Conservation (phyloP, 2,888 invertebrate genomes). For the Allolobophora icterica region DNA sequence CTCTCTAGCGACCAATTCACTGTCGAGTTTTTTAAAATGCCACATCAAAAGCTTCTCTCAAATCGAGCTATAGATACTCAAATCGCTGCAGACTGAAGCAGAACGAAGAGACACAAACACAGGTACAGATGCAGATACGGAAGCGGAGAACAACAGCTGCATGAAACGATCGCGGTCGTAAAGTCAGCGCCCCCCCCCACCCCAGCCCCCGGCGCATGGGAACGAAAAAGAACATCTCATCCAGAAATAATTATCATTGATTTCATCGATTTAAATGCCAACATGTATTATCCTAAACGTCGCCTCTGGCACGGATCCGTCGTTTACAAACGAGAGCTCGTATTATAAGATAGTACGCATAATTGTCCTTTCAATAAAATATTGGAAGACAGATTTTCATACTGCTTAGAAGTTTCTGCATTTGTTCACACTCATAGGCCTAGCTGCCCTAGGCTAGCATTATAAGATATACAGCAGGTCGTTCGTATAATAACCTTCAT, state of each 20-base stretch:
- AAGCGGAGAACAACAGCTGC: not conserved
- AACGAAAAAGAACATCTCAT: not conserved
- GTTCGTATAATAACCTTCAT: too few relatives aligned
- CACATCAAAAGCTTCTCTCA: not conserved
- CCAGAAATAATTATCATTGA: not conserved
- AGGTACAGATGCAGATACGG: not conserved
- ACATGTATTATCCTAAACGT: not conserved
- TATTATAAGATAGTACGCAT: not conserved
- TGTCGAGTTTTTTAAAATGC: not conserved
- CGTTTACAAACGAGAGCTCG: not conserved
- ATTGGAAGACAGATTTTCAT: not conserved
- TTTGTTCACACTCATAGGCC: not conserved
- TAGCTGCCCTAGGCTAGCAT: too few relatives aligned
- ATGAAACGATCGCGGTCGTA: not conserved
- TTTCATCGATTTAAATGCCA: not conserved
- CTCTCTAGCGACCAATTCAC: not conserved
- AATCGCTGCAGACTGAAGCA: not conserved
- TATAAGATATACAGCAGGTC: too few relatives aligned
- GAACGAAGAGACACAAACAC: not conserved
- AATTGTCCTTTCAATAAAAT: not conserved
- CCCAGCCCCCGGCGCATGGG: not conserved
- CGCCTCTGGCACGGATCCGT: not conserved
- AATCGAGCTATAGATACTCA: not conserved
- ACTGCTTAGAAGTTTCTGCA: not conserved
- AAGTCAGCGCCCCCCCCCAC: not conserved